Base-by-base conservation (phyloP, 2,113 vertebrate species). In the Ailurus styani region DNA sequence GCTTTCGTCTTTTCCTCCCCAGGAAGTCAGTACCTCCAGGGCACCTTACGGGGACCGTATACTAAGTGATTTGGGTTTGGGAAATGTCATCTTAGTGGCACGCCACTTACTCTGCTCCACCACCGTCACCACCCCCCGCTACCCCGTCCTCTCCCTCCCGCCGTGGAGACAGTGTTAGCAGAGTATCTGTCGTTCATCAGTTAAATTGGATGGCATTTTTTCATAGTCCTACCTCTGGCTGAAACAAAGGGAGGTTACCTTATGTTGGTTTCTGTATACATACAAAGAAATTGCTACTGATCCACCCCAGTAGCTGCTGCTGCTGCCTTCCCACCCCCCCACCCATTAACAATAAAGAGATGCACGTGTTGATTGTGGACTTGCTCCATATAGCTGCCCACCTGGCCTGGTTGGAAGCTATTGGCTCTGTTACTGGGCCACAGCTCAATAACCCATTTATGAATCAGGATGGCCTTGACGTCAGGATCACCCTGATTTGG, bases 1-100 rank as follows among this genome's bases (percentile, higher is more conserved):
- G 45, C 60, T 95, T 93, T 95, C 2, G 17, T 93, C 52, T 97
- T 95, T 91, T 95, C 86, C 94, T 96, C 81, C 75, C 73, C 20
- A 75, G 92, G 87, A 97, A 81, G 64, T 89, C 92, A 95, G 60
- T 93, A 81, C 79, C 95, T 96, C 95, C 66, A 87, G 96, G 95
- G 96, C 87, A 96, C 91, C 97, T 97, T 89, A 34, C 73, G 60
- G 93, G 91, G 75, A 50, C 85, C 73, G 37, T 86, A 91, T 78
- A 91, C 78, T 50, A 45, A 96, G 40, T 70, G 90, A 95, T 96
- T 95, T 81, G 64, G 91, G 57, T 87, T 95, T 87, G 84, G 79
- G 34, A 92, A 96, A 92, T 94, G 90, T 96, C 86, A 88, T 94
- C 50, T 62, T 27, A n/a, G 87, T 81, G 85, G 50, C 92, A 96